Percentiles rank a stretch among this genome's conserved stretches.
Evolutionary conservation across 1,140 invertebrate species (phyloP).

Genomic region (Acyrthosiphon pisum): DNA sequence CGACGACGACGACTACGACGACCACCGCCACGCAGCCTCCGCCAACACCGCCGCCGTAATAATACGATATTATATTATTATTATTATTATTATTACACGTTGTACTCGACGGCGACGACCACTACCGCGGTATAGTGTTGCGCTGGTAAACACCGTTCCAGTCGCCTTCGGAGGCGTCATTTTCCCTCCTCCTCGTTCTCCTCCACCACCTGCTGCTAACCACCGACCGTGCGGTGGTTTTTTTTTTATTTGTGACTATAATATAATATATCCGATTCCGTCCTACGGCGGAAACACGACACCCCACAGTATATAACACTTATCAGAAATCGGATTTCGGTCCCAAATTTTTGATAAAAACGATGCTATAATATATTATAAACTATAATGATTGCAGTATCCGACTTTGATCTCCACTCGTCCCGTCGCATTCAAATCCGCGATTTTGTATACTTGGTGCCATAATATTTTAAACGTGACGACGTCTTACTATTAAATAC

Average conservation of each 20-base stretch:
- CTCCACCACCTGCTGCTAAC: neutral
- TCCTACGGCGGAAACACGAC: neutral
- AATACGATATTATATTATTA: neutral
- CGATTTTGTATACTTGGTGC: neutral
- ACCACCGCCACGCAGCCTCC: neutral
- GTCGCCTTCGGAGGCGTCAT: neutral
- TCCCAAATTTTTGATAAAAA: neutral
- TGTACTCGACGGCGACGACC: neutral
- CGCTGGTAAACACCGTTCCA: neutral
- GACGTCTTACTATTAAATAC: no score
- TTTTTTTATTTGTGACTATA: neutral
- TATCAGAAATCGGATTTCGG: neutral
- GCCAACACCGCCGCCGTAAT: neutral
- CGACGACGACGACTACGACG: neutral
- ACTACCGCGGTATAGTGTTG: slow-evolving; percentile 13
- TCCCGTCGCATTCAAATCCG: neutral
- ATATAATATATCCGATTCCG: neutral
- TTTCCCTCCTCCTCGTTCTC: neutral
- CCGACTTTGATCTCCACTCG: no score
- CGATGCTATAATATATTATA: neutral
- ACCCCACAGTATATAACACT: neutral
- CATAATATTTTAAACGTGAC: neutral
- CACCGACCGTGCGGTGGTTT: neutral
- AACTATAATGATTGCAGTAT: neutral
- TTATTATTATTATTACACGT: neutral